Percentiles rank a stretch among this genome's conserved stretches.
Evolutionary conservation across 35 echinoderm and acorn worm species (phyloP).

Genomic region (Heliocidaris erythrogramma): DNA sequence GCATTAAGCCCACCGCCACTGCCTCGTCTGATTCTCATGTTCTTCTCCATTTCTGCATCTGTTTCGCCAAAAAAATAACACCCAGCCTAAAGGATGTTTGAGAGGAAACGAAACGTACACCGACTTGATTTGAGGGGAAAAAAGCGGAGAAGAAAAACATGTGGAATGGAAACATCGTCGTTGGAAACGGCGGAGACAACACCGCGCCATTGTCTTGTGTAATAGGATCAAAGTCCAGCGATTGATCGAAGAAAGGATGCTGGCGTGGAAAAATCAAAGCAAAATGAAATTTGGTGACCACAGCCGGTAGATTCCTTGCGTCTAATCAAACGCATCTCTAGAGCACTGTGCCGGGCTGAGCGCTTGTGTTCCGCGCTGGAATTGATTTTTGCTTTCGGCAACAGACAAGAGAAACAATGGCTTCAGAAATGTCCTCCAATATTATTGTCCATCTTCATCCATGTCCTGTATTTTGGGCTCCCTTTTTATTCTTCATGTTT

Average conservation of each 20-base stretch:
- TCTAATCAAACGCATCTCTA: neutral
- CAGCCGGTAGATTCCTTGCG: neutral
- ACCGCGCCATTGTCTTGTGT: neutral
- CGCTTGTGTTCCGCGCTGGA: neutral
- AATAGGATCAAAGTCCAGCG: constrained; percentile 36
- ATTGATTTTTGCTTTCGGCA: constrained; percentile 10
- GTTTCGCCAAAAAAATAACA: neutral
- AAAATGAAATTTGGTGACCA: neutral
- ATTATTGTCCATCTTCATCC: neutral
- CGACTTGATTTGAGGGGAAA: neutral
- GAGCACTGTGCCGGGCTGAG: neutral
- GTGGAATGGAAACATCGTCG: neutral
- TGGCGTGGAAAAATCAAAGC: constrained; percentile 2
- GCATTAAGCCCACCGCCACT: neutral
- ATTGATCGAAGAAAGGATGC: neutral
- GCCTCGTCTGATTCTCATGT: neutral
- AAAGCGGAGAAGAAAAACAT: neutral
- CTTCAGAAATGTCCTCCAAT: neutral
- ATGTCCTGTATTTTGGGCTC: neutral
- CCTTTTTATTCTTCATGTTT: neutral
- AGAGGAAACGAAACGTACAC: neutral
- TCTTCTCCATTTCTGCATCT: constrained; percentile 6
- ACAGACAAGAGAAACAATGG: constrained; percentile 11
- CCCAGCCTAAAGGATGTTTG: neutral
- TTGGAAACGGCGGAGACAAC: constrained; percentile 23